A percentile compares a stretch with the other conserved stretches of the same genome.
phyloP scores from a whole-genome alignment of 2,113 vertebrate genomes.

The Alces alces region DNA sequence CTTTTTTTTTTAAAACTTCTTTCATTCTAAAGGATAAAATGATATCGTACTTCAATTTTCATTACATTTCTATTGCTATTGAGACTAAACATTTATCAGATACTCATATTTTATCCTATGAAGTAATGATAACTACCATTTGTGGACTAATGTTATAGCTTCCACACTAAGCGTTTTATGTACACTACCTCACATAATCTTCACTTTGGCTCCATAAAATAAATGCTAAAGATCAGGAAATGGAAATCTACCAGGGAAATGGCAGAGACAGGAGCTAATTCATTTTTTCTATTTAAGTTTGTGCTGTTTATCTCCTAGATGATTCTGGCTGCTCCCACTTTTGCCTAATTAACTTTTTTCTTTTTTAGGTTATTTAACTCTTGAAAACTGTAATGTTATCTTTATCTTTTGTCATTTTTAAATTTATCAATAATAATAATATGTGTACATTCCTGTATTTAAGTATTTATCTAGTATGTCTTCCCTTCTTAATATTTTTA shows the following conservation, averaged over 20 bases:
- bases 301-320: background rate
- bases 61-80: background rate
- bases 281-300: background rate
- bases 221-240: background rate
- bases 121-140: background rate
- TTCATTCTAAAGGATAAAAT: background rate
- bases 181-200: no score
- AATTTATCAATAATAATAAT: background rate
- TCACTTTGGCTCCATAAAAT: background rate
- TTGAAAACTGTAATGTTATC: background rate
- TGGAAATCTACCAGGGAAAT: background rate
- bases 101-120: background rate
- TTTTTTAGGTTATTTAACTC: background rate
- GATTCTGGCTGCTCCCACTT: background rate
- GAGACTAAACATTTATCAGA: background rate
- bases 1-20: background rate
- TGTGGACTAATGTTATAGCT: background rate
- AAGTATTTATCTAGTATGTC: background rate
- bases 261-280: background rate
- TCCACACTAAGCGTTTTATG: background rate
- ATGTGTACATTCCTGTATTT: background rate
- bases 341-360: background rate
- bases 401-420: background rate
- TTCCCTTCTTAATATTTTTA: background rate
- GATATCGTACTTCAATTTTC: background rate